phyloP scores from a whole-genome alignment of 2,888 invertebrate species.

The Apamea monoglypha region DNA sequence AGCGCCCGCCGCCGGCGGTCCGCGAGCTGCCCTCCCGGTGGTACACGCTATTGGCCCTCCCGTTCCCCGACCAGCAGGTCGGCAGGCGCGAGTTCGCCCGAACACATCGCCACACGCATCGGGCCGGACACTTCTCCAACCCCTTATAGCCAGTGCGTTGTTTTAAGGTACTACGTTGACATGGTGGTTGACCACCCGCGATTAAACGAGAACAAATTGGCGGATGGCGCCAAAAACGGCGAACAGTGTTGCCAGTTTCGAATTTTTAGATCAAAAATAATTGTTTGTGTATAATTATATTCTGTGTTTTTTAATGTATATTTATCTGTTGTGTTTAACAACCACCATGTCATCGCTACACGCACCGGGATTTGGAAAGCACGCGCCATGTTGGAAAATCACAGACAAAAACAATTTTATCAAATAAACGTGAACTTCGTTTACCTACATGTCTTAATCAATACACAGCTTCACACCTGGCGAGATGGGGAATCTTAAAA shows the following conservation, averaged over 20 bases:
- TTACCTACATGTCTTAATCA: conserved; percentile 10
- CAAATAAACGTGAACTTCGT: conserved; percentile 11
- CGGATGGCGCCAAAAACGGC: conserved; percentile 6
- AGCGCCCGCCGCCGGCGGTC: conserved; percentile 83
- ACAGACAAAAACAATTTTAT: conserved; percentile 10
- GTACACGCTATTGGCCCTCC: conserved; percentile 97
- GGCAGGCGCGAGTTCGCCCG: conserved; percentile 96
- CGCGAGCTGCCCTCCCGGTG: conserved; percentile 94
- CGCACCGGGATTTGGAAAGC: conserved; percentile 70
- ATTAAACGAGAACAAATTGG: not conserved
- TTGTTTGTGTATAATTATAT: not conserved
- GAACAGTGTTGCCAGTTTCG: not conserved
- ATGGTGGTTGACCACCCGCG: conserved; percentile 80
- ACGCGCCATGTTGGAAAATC: conserved; percentile 61
- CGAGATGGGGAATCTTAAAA: conserved; percentile 3
- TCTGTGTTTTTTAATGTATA: conserved; percentile 18
- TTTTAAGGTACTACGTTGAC: conserved; percentile 86
- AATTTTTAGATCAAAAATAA: conserved; percentile 1
- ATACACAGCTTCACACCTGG: conserved; percentile 53
- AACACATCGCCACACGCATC: conserved; percentile 92
- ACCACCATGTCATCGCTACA: conserved; percentile 79
- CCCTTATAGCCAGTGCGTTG: conserved; percentile 91
- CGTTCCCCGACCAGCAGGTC: conserved; percentile 98
- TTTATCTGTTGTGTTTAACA: conserved; percentile 55
- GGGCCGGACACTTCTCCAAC: conserved; percentile 97